Percentiles rank a stretch among this genome's conserved stretches.
Conservation (phyloP, 2,888 invertebrate species). For the Himalopsyche anomala region DNA sequence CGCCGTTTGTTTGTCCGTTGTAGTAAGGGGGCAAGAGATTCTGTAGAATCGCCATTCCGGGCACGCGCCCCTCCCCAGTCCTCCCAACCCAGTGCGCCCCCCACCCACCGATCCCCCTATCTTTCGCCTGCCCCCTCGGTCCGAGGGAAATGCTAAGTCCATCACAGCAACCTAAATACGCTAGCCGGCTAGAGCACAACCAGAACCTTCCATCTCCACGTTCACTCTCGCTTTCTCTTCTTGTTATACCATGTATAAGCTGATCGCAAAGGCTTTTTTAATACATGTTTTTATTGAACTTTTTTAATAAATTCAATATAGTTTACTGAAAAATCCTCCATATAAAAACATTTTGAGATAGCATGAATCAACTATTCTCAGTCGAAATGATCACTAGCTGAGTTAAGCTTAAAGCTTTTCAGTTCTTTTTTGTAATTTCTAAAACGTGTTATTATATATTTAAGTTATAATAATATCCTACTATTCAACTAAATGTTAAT, state of each 20-base stretch:
- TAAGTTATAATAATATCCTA: no score
- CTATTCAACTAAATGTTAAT: no score
- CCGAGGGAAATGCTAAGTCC: constrained; percentile 66
- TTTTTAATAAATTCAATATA: not conserved
- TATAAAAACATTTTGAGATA: no score
- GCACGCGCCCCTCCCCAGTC: constrained; percentile 60
- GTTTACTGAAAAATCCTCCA: no score
- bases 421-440: no score
- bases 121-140: constrained; percentile 54
- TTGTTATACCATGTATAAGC: constrained; percentile 19
- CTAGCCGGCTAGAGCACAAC: constrained; percentile 48
- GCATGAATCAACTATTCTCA: no score
- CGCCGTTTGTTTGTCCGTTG: constrained; percentile 28
- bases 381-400: no score
- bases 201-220: constrained; percentile 36
- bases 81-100: constrained; percentile 19
- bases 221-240: constrained; percentile 36
- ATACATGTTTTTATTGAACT: not conserved
- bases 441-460: no score
- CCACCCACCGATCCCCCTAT: not conserved
- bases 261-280: not conserved
- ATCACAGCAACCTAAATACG: constrained; percentile 65
- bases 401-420: no score
- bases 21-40: constrained; percentile 47
- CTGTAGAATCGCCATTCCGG: constrained; percentile 65